Conservation (phyloP, 2,888 invertebrate genomes). For the Neoitamus cyanurus region DNA sequence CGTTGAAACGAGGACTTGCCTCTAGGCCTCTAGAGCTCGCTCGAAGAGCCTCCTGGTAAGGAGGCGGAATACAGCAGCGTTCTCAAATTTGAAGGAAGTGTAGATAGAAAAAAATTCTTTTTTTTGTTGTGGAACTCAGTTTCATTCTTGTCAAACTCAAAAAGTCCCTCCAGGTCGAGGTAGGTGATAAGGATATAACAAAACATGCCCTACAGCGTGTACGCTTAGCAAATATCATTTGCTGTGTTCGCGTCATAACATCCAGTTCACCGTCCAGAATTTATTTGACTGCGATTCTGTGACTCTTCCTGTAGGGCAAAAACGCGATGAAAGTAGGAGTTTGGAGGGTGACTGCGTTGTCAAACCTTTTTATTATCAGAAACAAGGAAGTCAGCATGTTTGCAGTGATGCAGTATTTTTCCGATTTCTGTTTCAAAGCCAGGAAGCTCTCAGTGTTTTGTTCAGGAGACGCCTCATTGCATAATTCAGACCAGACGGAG, state of each 20-base stretch:
- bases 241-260: neutral
- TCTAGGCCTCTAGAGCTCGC: neutral
- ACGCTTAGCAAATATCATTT: neutral
- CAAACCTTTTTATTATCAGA: neutral
- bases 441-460: neutral
- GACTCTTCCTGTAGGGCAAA: neutral
- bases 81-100: neutral
- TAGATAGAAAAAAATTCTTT: no score
- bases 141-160: neutral
- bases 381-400: neutral
- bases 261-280: neutral
- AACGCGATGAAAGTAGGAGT: neutral
- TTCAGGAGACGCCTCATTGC: neutral
- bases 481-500: neutral
- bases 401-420: neutral
- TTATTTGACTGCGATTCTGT: neutral
- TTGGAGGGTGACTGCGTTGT: neutral
- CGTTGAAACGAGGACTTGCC: neutral
- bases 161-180: neutral
- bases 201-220: neutral
- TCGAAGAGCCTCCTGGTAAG: neutral
- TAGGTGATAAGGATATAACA: neutral
- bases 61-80: neutral
- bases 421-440: neutral
- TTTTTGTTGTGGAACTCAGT: no score